Percentiles rank a stretch among this genome's conserved stretches.
Conservation (phyloP, 2,797 vertebrate species). For the Sparidentex hasta region DNA sequence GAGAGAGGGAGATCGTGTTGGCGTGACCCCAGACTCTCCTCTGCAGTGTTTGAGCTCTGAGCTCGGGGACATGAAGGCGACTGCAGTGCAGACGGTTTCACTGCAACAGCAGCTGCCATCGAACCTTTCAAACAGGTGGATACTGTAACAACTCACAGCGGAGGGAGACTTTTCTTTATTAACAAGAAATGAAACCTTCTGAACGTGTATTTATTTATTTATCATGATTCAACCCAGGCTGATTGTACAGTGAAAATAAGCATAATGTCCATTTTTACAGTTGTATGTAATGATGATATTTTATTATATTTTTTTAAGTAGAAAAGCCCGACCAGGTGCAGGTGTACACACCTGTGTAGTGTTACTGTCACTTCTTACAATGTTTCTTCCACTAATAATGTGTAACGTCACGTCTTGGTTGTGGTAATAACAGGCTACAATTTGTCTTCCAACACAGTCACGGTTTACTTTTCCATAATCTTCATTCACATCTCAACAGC, state of each 20-base stretch:
- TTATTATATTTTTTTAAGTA: too few species aligned
- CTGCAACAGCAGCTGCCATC: not conserved
- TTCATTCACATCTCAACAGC: too few species aligned
- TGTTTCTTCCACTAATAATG: too few species aligned
- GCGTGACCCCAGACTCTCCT: conserved; percentile 37
- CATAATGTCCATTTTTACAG: too few species aligned
- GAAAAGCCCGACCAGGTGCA: too few species aligned
- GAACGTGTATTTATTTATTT: not conserved
- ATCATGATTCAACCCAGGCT: not conserved
- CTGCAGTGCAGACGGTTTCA: conserved; percentile 15
- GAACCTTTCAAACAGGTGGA: conserved; percentile 34
- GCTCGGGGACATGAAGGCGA: conserved; percentile 15
- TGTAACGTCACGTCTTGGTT: too few species aligned
- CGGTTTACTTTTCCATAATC: too few species aligned
- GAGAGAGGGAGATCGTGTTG: conserved; percentile 24
- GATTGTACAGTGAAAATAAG: not conserved
- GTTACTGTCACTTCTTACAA: too few species aligned
- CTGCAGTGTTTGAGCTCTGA: conserved; percentile 29
- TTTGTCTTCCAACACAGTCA: too few species aligned
- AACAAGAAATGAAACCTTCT: not conserved
- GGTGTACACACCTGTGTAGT: too few species aligned
- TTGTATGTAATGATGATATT: too few species aligned
- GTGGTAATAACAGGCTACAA: too few species aligned
- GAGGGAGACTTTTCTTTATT: not conserved
- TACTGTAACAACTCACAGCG: not conserved